phyloP scores from a whole-genome alignment of 1,140 invertebrate species.

The Tetramorium alpestre region DNA sequence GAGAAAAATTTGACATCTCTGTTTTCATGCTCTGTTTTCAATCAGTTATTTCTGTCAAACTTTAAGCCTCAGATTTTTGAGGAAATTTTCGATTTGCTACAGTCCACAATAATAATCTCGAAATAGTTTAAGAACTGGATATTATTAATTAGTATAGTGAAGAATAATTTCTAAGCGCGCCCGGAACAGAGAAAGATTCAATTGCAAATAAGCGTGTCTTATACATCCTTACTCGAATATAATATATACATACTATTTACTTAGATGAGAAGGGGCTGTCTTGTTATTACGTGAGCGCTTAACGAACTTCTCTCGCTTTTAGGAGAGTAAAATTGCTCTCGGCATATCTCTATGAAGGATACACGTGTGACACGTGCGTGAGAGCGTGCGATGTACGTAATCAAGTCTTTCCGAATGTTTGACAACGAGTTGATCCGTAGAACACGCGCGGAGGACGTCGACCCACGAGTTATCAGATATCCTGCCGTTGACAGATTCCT shows the following conservation, averaged over 20 bases:
- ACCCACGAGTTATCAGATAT: constrained; percentile 48
- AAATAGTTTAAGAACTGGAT: neutral
- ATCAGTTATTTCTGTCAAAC: neutral
- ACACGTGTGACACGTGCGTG: too few relatives aligned
- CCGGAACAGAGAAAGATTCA: neutral
- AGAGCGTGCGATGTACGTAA: neutral
- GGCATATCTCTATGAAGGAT: neutral
- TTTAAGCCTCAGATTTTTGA: neutral
- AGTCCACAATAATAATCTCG: neutral
- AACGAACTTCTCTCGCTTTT: constrained; percentile 9
- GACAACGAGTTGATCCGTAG: neutral
- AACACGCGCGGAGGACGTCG: neutral
- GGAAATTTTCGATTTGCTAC: neutral
- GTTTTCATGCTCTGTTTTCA: neutral
- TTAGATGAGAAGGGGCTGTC: neutral
- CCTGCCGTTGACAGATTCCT: constrained; percentile 55
- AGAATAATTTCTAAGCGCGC: too few relatives aligned
- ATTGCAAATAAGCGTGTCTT: neutral
- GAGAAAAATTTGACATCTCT: neutral
- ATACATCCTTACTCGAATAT: neutral
- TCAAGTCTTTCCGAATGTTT: constrained; percentile 23
- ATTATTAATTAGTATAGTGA: neutral
- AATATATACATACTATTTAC: neutral
- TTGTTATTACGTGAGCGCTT: neutral
- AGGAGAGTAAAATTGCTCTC: constrained; percentile 2